Base-by-base conservation (phyloP, 2,888 invertebrate genomes). In the Steinernema carpocapsae region DNA sequence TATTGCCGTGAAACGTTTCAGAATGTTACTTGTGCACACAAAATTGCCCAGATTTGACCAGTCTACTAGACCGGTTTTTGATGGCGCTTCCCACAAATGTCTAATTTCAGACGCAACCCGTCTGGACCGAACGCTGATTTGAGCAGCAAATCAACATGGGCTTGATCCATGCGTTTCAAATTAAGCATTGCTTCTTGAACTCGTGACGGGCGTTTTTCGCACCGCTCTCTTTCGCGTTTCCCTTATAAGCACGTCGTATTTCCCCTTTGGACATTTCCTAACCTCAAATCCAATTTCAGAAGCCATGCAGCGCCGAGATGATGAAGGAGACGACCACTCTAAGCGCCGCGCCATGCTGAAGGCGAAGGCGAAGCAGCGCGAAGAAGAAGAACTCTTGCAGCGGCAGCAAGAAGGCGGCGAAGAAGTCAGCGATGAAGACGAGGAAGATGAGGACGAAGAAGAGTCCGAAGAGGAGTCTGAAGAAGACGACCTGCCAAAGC, bases 391-490 rank as follows among this genome's bases (percentile, higher is more conserved):
- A 71, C 48, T 78, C 45, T 70, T 78, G 1, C 42, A 71, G 22
- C n/a, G 72, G 19, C 71, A 79, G 29, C 74, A 80, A 26, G 78
- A 82, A 71, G 78, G 79, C 22, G 72, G 77, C 74, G 78, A 82
- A 77, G 77, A 80, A 37, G 74, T 71, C 14, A 75, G 73, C 64
- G 81, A 80, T 1, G 78, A 78, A 72, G 72, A 70, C 14, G 78
- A 80, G 17, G 82, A 79, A 71, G 78, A 78, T 26, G 42, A 48
- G 19, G 81, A 81, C 45, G 82, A 82, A 37, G 83, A 83, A 14
- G 80, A 79, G 32, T 78, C 79, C 4, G 73, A 45, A 24, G 88
- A 91, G 26, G 91, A 90, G 80, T 88, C 22, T 1, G 64, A 64
- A 26, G 64, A 64, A 37, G 88, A 88, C 74, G 87, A 87, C 0